phyloP scores from a whole-genome alignment of 2,113 vertebrate species.

The Jacana jacana region DNA sequence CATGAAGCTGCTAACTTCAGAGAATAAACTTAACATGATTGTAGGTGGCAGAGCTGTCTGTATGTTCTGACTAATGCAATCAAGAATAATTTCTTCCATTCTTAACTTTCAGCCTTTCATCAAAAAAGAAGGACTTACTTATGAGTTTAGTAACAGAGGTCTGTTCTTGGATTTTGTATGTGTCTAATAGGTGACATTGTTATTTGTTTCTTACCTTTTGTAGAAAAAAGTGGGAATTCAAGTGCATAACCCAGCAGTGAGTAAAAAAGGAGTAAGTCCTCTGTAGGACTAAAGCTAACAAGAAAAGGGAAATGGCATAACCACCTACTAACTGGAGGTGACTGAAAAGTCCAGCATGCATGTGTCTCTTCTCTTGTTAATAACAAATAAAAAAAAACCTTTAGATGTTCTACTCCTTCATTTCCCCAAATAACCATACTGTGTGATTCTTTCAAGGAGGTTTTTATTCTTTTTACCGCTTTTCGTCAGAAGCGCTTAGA shows the following conservation, averaged over 20 bases:
- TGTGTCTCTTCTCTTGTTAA: background rate
- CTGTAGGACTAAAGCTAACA: background rate
- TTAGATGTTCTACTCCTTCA: background rate
- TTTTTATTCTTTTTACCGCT: background rate
- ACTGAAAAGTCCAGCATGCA: background rate
- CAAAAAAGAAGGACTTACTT: background rate
- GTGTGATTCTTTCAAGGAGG: background rate
- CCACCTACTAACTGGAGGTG: background rate
- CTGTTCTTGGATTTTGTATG: background rate
- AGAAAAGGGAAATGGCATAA: background rate
- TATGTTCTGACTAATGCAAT: background rate
- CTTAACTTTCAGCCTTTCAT: background rate
- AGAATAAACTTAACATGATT: background rate
- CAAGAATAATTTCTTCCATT: background rate
- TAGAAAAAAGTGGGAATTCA: background rate
- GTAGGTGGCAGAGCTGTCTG: background rate
- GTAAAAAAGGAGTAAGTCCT: background rate
- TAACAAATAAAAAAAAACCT: background rate
- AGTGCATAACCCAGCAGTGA: background rate
- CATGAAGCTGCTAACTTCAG: background rate
- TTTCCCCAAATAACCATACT: background rate
- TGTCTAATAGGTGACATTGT: background rate
- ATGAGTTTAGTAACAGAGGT: background rate
- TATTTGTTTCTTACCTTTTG: background rate
- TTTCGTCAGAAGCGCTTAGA: background rate